phyloP scores from a whole-genome alignment of 2,888 invertebrate species.

The Anodontia alba region DNA sequence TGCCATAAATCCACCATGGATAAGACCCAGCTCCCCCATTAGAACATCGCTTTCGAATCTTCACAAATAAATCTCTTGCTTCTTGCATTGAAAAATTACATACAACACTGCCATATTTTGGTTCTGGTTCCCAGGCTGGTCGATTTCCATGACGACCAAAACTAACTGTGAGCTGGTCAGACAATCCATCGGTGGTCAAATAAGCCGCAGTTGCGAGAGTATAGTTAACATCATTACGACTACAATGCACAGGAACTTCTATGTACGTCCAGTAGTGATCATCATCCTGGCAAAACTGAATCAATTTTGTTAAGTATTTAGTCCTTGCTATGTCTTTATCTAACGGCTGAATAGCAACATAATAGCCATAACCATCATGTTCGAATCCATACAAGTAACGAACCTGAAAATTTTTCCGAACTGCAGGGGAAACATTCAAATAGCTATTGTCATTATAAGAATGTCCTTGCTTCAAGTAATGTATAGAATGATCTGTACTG shows the following conservation, averaged over 20 bases:
- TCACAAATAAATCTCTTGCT: slow-evolving; percentile 30
- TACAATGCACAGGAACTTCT: slow-evolving; percentile 80
- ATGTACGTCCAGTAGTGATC: slow-evolving; percentile 80
- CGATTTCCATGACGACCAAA: slow-evolving; percentile 35
- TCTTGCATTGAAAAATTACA: slow-evolving; percentile 54
- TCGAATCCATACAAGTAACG: slow-evolving; percentile 60
- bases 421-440: slow-evolving; percentile 30
- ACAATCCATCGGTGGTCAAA: slow-evolving; percentile 17
- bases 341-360: slow-evolving; percentile 54
- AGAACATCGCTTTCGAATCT: slow-evolving; percentile 50
- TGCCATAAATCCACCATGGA: slow-evolving; percentile 61
- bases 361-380: slow-evolving; percentile 52
- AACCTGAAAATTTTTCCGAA: slow-evolving; percentile 34
- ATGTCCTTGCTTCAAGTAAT: slow-evolving; percentile 35
- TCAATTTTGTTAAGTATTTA: slow-evolving; percentile 76
- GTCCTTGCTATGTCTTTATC: slow-evolving; percentile 28
- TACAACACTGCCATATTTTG: slow-evolving; percentile 42
- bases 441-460: slow-evolving; percentile 24
- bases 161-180: slow-evolving; percentile 44
- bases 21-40: slow-evolving; percentile 33
- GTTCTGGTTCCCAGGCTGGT: slow-evolving; percentile 23
- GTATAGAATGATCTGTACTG: slow-evolving; percentile 21
- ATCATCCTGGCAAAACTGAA: slow-evolving; percentile 81
- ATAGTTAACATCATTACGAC: slow-evolving; percentile 38
- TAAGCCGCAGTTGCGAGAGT: slow-evolving; percentile 63